phyloP scores from a whole-genome alignment of 2,888 invertebrate species.

The Rhopalosiphum nymphaeae region DNA sequence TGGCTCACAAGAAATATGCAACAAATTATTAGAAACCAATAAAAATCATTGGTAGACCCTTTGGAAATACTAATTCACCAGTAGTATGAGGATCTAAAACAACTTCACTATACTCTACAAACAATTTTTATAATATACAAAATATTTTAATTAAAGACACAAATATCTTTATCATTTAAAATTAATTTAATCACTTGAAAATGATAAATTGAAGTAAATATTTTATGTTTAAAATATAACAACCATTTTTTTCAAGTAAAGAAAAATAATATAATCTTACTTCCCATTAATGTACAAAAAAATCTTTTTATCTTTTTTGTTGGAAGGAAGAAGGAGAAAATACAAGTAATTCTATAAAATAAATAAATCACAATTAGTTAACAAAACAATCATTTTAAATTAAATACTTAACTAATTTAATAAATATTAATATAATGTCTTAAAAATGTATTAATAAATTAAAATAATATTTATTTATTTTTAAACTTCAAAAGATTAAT shows the following conservation, averaged over 20 bases:
- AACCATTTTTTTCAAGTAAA: neutral
- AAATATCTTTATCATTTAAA: conserved; percentile 1
- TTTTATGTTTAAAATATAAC: neutral
- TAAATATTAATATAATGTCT: neutral
- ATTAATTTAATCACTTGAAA: neutral
- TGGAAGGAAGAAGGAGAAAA: too few relatives aligned
- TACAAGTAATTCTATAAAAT: too few relatives aligned
- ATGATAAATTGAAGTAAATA: neutral
- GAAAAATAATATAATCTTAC: neutral
- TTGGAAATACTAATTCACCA: neutral
- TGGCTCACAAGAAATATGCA: neutral
- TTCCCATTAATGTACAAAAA: neutral
- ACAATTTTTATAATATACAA: neutral
- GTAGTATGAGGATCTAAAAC: neutral
- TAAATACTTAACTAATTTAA: neutral
- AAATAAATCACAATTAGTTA: neutral
- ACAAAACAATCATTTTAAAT: neutral
- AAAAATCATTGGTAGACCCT: neutral
- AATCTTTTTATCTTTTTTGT: neutral
- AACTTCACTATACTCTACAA: neutral
- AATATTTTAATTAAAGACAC: neutral
- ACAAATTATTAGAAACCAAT: neutral
- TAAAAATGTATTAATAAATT: neutral
- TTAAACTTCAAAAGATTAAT: neutral
- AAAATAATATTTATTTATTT: neutral